Base-by-base conservation (phyloP, 2,113 vertebrate genomes). In the Oplegnathus fasciatus region DNA sequence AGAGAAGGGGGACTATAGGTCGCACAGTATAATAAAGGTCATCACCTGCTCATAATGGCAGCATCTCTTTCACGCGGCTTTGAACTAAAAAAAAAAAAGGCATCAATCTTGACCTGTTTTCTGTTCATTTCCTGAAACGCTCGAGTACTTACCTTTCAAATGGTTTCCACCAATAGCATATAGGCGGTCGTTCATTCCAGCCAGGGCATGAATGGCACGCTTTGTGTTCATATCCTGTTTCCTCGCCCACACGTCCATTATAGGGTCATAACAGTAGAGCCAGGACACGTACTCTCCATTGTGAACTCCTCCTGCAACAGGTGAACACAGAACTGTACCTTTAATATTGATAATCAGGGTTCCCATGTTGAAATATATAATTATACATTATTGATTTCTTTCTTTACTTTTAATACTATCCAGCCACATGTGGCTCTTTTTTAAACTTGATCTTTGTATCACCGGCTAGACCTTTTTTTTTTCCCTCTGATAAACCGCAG, bases 151-250 rank as follows among this genome's bases (percentile, higher is more conserved):
- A 98, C 98, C 98, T 98, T 99, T 99, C 95, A 99, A 94, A 95
- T 99, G 98, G 95, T 99, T 99, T 94, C 98, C 98, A 91, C 98
- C 98, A 88, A 99, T 99, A 68, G 98, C 97, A 72, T 99, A 99
- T 66, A 99, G 96, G 84, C 98, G 97, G 85, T 99, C 98, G 83
- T 97, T 99, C 98, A 99, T 98, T 86, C 97, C 98, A 80, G 98
- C 98, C 91, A 99, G 95, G 80, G 97, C 96, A 83, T 99, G 98
- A 95, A 99, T 99, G 24, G 98, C 98, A 0, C 98, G 95, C 92
- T 99, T 99, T 88, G 98, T 99, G 97, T 99, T 99, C 98, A 99
- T 99, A 91, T 99, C 98, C 93, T 99, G 98, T 93, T 99, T 99
- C 82, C 98, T 94, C 88, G 98, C 97, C 98, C 98, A 99, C 89